Conservation (phyloP, 92 coral and sea anemone species). For the Hydrozoanthus gracilis region DNA sequence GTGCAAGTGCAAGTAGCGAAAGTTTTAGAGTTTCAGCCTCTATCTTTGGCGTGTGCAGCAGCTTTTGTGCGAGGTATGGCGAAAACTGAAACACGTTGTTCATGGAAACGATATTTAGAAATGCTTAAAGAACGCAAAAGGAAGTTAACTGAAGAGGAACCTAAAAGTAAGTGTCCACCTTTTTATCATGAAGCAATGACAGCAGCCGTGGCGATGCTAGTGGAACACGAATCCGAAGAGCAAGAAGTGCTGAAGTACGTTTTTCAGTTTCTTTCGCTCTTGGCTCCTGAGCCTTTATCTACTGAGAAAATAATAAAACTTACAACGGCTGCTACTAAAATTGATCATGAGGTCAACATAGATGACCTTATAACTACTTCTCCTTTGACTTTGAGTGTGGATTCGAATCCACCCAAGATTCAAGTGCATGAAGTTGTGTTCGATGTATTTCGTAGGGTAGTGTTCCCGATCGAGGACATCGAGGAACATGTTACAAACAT, state of each 20-base stretch:
- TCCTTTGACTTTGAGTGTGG: neutral
- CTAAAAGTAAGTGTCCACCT: constrained; percentile 9
- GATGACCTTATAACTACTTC: constrained; percentile 3
- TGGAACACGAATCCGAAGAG: constrained; percentile 21
- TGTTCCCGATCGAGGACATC: constrained; percentile 13
- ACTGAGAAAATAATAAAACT: constrained; percentile 17
- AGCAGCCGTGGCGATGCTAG: constrained; percentile 39
- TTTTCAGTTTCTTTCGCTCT: constrained; percentile 17
- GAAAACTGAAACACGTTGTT: neutral
- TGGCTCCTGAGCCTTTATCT: constrained; percentile 4
- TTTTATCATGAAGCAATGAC: constrained; percentile 24
- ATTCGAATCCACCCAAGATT: constrained; percentile 10
- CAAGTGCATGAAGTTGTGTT: constrained; percentile 19
- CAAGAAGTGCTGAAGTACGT: neutral
- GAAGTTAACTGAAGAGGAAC: neutral
- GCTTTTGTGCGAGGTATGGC: constrained; percentile 31
- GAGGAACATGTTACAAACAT: constrained; percentile 8
- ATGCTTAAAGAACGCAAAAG: constrained; percentile 12
- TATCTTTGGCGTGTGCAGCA: constrained; percentile 67
- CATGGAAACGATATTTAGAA: constrained; percentile 18
- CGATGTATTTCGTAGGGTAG: neutral
- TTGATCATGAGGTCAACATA: neutral
- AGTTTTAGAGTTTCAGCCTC: constrained; percentile 59
- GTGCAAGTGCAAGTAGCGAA: constrained; percentile 49
- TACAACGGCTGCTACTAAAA: neutral